Conservation (phyloP, 2,113 vertebrate species). For the Crotophaga sulcirostris region DNA sequence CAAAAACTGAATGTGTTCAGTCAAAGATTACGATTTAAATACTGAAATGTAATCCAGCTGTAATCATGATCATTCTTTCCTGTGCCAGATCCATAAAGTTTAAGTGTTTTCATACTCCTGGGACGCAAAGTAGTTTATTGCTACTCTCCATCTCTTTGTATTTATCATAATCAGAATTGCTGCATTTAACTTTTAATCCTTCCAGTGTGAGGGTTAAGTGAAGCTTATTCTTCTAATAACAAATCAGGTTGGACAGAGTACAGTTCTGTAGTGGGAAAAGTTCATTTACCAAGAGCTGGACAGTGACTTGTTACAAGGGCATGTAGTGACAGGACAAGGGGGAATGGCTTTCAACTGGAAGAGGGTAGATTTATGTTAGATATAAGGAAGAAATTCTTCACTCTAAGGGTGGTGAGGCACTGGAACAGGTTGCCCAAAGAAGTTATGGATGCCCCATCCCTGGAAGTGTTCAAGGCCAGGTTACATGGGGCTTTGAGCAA, state of each 20-base stretch:
- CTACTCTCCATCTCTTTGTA: constrained; percentile 2
- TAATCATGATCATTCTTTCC: constrained; percentile 4
- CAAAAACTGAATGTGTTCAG: background rate
- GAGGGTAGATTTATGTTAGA: too few relatives aligned
- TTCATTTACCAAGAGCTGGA: background rate
- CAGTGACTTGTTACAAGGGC: too few relatives aligned
- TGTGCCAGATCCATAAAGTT: constrained; percentile 36
- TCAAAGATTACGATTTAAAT: constrained; percentile 21
- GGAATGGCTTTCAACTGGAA: too few relatives aligned
- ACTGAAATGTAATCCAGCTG: constrained; percentile 29
- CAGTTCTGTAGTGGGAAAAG: background rate
- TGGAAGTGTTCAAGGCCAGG: too few relatives aligned
- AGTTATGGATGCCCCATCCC: too few relatives aligned
- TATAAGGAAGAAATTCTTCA: too few relatives aligned
- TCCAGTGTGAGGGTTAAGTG: background rate
- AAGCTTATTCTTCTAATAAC: background rate
- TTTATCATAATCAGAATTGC: constrained; percentile 4
- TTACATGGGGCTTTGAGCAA: too few relatives aligned
- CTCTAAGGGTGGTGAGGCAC: too few relatives aligned
- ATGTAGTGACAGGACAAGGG: too few relatives aligned
- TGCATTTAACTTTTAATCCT: background rate
- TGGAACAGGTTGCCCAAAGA: too few relatives aligned
- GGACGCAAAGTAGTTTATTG: background rate
- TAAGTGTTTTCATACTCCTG: background rate
- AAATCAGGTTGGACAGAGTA: background rate